Conservation (phyloP, 2,888 invertebrate genomes). For the Drosophila subsilvestris region DNA sequence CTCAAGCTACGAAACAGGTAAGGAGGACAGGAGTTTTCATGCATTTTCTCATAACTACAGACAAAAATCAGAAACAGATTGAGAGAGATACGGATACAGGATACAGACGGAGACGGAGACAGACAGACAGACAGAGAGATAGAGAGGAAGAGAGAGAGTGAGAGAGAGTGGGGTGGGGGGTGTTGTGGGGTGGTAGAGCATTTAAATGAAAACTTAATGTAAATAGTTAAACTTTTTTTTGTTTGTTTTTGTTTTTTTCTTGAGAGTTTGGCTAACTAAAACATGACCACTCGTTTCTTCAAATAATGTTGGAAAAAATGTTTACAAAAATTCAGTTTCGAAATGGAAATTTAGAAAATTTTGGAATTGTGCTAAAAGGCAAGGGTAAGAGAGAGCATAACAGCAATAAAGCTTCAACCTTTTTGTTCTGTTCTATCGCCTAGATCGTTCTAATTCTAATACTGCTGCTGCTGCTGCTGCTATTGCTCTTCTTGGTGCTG, state of each 20-base stretch:
- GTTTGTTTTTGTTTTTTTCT: slow-evolving; percentile 20
- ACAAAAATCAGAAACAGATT: slow-evolving; percentile 11
- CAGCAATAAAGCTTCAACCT: background rate
- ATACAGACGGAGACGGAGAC: background rate
- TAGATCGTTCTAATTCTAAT: background rate
- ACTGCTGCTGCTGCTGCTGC: slow-evolving; percentile 12
- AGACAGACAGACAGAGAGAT: background rate
- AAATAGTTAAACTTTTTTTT: background rate
- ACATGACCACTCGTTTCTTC: background rate
- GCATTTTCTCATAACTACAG: slow-evolving; percentile 27
- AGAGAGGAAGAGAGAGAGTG: background rate
- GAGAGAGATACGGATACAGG: slow-evolving; percentile 6
- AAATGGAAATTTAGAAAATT: background rate
- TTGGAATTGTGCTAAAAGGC: background rate
- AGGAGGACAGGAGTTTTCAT: slow-evolving; percentile 8
- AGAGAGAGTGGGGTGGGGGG: background rate
- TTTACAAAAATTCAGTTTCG: background rate
- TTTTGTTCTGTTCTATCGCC: background rate
- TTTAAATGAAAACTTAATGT: background rate
- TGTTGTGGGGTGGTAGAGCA: background rate
- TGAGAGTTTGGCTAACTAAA: slow-evolving; percentile 38
- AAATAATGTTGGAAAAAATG: background rate
- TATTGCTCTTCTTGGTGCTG: slow-evolving; percentile 5
- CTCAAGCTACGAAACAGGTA: slow-evolving; percentile 23
- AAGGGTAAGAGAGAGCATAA: background rate